phyloP scores from a whole-genome alignment of 2,797 vertebrate genomes.

The Microctenopoma steveboyesi region DNA sequence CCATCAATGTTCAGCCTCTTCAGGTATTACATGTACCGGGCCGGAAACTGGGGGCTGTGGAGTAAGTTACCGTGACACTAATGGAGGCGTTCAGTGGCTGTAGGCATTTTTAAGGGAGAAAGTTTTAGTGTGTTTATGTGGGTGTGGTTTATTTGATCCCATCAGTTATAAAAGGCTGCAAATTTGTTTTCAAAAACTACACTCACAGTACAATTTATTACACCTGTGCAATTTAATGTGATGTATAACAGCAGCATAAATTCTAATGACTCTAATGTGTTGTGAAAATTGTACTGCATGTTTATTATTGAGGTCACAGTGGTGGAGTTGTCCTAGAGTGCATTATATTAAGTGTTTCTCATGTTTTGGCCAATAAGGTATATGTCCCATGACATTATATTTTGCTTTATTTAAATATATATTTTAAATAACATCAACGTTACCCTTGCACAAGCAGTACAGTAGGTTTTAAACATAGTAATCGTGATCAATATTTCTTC shows the following conservation, averaged over 20 bases:
- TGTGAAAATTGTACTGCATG: too few species aligned
- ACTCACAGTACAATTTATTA: not conserved
- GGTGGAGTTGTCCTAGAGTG: too few species aligned
- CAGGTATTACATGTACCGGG: not conserved
- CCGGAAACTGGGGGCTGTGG: slow-evolving; percentile 4
- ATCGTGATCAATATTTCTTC: not conserved
- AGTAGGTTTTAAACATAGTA: not conserved
- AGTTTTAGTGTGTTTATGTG: not conserved
- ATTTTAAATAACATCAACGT: too few species aligned
- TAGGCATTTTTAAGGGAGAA: not conserved
- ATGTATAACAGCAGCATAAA: too few species aligned
- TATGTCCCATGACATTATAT: too few species aligned
- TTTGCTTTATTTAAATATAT: not conserved
- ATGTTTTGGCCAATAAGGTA: too few species aligned
- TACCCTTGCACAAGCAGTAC: not conserved
- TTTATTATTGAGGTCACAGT: too few species aligned
- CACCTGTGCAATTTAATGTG: too few species aligned
- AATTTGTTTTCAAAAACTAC: not conserved
- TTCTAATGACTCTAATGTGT: too few species aligned
- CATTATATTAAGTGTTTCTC: too few species aligned
- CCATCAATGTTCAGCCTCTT: slow-evolving; percentile 16
- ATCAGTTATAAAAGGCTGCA: not conserved
- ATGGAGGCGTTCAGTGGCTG: slow-evolving; percentile 5
- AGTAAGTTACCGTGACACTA: slow-evolving; percentile 14
- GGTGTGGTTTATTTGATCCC: not conserved